These are phyloP conservation scores for Cyprinodon variegatus DNA, from an alignment of 2,113 vertebrate species.

Conservation along the genomic window DNA sequence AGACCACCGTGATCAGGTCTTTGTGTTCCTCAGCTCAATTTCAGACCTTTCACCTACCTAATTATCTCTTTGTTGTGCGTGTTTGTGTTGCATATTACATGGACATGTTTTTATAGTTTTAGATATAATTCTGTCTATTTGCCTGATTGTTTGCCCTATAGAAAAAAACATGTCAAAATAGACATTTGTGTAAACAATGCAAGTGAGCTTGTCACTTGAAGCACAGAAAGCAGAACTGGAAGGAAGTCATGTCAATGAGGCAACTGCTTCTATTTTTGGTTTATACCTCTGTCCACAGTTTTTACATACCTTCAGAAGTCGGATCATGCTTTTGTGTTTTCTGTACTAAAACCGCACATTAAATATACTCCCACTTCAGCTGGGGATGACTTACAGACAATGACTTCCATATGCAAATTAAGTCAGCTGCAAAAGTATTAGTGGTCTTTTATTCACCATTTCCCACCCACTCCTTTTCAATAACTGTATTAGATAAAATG, in stretches of 20 bases:
- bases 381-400: not conserved
- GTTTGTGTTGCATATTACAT: slow-evolving; percentile 6
- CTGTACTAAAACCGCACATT: not conserved
- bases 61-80: slow-evolving; percentile 38
- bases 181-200: not conserved
- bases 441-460: not conserved
- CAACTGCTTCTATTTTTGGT: slow-evolving; percentile 39
- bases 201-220: slow-evolving; percentile 18
- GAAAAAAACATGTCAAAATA: not conserved
- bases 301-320: not conserved
- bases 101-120: not conserved
- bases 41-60: slow-evolving; percentile 55
- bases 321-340: not conserved
- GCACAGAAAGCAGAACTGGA: slow-evolving; percentile 16
- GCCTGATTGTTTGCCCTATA: not conserved
- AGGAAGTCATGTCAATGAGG: slow-evolving; percentile 42
- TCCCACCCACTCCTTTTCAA: not conserved
- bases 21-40: slow-evolving; percentile 59
- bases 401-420: not conserved
- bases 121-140: not conserved
- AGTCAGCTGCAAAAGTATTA: not conserved
- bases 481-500: not conserved
- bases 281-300: slow-evolving; percentile 2
- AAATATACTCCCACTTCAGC: not conserved
- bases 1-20: slow-evolving; percentile 56